Conservation (phyloP, 1,140 invertebrate species). For the Tetragonula clypearis region DNA sequence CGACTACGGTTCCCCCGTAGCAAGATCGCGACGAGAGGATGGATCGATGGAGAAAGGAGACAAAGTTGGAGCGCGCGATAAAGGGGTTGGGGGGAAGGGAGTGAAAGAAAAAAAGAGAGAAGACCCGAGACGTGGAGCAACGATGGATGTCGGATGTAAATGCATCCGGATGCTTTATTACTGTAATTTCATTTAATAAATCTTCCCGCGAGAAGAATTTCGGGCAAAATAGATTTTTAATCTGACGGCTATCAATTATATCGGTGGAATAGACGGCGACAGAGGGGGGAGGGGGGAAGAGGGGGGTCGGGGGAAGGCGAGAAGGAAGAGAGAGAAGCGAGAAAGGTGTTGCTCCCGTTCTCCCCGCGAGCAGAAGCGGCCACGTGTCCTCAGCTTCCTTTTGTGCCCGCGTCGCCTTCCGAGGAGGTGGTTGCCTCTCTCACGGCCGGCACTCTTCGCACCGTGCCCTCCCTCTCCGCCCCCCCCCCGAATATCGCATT, state of each 20-base stretch:
- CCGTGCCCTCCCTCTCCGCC: not conserved
- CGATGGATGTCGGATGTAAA: constrained; percentile 21
- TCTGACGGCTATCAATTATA: constrained; percentile 63
- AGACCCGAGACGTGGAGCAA: not conserved
- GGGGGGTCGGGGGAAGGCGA: too few species aligned
- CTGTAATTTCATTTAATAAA: constrained; percentile 73
- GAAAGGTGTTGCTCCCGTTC: constrained; percentile 5
- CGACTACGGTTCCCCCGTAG: too few species aligned
- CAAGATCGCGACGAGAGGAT: not conserved
- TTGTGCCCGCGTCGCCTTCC: constrained; percentile 31
- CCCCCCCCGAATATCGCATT: constrained; percentile 63
- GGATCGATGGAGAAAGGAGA: too few species aligned
- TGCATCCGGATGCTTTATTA: constrained; percentile 47
- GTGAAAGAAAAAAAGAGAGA: not conserved
- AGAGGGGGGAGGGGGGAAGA: not conserved
- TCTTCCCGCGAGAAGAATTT: constrained; percentile 42
- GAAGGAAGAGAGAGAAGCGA: too few species aligned
- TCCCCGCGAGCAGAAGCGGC: not conserved
- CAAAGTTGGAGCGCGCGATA: not conserved
- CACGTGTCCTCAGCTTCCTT: constrained; percentile 14
- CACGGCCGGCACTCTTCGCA: constrained; percentile 7
- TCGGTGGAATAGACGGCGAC: constrained; percentile 47
- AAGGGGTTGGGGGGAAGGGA: too few species aligned
- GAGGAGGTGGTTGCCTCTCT: not conserved
- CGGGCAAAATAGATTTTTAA: constrained; percentile 68